Conservation (phyloP, 2,113 vertebrate species). For the Trogon melanurus region DNA sequence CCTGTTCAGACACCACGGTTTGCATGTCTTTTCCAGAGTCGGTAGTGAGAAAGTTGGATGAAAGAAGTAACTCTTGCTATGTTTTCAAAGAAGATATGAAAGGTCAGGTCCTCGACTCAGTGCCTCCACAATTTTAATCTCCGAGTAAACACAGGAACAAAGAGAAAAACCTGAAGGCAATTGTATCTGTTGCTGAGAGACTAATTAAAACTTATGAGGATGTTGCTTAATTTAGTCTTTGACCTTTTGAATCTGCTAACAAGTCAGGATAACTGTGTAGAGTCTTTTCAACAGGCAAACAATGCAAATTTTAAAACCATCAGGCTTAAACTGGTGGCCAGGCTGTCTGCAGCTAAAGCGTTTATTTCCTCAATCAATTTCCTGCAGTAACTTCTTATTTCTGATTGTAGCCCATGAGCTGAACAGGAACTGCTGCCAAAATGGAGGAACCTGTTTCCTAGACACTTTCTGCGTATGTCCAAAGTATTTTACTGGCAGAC, state of each 20-base stretch:
- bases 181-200: not conserved
- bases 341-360: not conserved
- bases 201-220: conserved; percentile 18
- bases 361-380: not conserved
- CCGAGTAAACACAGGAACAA: not conserved
- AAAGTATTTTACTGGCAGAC: conserved; percentile 72
- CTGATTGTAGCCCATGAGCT: not conserved
- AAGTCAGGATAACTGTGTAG: not conserved
- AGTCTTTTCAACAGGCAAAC: not conserved
- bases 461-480: conserved; percentile 75
- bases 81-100: conserved; percentile 4
- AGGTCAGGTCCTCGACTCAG: not conserved
- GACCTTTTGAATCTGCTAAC: not conserved
- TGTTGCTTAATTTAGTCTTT: conserved; percentile 15
- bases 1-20: not conserved
- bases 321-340: not conserved
- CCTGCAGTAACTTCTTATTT: not conserved
- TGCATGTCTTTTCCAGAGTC: not conserved
- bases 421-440: conserved; percentile 79
- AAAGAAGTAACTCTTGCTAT: not conserved
- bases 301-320: not conserved
- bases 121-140: not conserved
- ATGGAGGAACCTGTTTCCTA: conserved; percentile 77
- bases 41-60: not conserved
- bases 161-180: conserved; percentile 1